Conservation (phyloP, 2,797 vertebrate genomes). For the Rhinella marina region DNA sequence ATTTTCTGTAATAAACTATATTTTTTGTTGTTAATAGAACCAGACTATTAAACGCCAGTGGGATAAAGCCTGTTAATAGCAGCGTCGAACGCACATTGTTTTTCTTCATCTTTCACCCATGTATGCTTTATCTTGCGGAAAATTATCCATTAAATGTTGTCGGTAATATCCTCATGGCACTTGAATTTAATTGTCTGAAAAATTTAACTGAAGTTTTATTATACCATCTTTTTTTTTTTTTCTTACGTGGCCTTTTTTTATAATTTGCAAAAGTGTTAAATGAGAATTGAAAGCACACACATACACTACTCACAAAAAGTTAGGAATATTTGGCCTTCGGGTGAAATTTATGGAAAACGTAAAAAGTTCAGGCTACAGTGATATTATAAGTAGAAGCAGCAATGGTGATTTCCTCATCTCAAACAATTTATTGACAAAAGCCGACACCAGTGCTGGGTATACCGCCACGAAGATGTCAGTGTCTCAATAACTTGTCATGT, state of each 20-base stretch:
- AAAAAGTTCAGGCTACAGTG: no score
- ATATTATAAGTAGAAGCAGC: no score
- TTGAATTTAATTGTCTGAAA: background rate
- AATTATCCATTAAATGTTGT: slow-evolving; percentile 15
- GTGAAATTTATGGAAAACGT: no score
- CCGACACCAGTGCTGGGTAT: no score
- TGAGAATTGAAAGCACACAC: background rate
- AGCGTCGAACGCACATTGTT: slow-evolving; percentile 8
- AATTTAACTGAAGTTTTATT: no score
- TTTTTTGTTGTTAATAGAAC: slow-evolving; percentile 25
- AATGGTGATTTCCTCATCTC: no score
- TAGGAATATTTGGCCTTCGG: no score
- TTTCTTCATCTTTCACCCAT: slow-evolving; percentile 42
- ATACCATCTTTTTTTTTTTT: background rate
- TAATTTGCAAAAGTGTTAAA: background rate
- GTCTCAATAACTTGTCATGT: no score
- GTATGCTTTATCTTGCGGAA: slow-evolving; percentile 16
- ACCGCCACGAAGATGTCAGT: no score
- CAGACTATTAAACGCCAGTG: background rate
- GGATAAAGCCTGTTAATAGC: slow-evolving; percentile 13
- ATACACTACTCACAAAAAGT: no score
- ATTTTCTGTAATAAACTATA: slow-evolving; percentile 21
- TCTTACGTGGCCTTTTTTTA: background rate
- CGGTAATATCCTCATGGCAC: slow-evolving; percentile 10
- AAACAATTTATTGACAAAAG: no score